Conservation (phyloP, 2,888 invertebrate genomes). For the Callinectes sapidus region DNA sequence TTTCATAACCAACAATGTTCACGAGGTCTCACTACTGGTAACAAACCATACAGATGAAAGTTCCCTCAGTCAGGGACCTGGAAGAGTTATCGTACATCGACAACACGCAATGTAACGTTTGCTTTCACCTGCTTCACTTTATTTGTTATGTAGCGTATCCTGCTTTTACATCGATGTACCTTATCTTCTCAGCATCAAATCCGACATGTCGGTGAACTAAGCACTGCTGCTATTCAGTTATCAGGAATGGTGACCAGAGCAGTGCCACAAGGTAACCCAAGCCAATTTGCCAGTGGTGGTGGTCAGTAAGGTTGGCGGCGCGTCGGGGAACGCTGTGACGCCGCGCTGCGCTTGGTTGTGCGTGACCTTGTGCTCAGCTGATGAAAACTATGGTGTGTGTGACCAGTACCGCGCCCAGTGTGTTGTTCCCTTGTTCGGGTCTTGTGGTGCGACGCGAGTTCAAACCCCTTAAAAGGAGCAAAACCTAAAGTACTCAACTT, state of each 20-base stretch:
- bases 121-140: neutral
- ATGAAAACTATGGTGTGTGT: neutral
- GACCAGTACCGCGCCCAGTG: neutral
- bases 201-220: neutral
- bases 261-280: neutral
- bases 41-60: slow-evolving; percentile 3
- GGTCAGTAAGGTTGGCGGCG: slow-evolving; percentile 21
- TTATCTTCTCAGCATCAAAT: neutral
- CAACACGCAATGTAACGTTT: neutral
- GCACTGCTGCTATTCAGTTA: neutral
- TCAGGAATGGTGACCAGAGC: neutral
- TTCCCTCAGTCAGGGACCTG: neutral
- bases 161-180: neutral
- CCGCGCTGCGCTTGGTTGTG: neutral
- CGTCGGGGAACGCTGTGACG: neutral
- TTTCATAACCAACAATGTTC: neutral
- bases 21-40: neutral
- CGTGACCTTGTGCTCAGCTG: slow-evolving; percentile 21
- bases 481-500: neutral
- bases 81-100: slow-evolving; percentile 16
- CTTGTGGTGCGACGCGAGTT: neutral
- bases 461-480: neutral
- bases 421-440: neutral
- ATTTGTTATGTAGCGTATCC: neutral
- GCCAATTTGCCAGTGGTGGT: neutral